Base-by-base conservation (phyloP, 2,888 invertebrate genomes). In the Eumerus sabulonum region DNA sequence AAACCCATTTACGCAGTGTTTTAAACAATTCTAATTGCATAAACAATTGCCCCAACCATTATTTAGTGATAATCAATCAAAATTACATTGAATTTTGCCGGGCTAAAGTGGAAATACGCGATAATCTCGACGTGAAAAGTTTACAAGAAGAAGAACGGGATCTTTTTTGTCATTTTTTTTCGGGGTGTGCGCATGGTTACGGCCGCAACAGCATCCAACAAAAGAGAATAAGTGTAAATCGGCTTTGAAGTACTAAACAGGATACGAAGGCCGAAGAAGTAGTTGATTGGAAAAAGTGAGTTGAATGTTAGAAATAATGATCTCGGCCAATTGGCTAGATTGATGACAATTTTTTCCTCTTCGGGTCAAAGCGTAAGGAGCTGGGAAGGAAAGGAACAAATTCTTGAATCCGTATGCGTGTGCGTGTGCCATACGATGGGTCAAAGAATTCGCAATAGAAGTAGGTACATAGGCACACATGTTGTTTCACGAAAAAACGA, bases 111-210 rank as follows among this genome's bases (percentile, higher is more conserved):
- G 11, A 7, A 11, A 53, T 14, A 59, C 47, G 17, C 13, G 11
- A 19, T 11, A 40, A 70, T 42, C 7, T n/a, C 27, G 27, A 27
- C 27, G 16, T 14, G 5, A 9, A 35, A 35, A 51, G 12, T 14
- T 13, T 36, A 35, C 14, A 35, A 9, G 35, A 51, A 35, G 11
- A 35, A 9, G 35, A 51, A 27, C 27, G 27, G 27, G 7, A 27
- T 27, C 7, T 4, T 4, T 27, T 27, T 27, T 27, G 36, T 53
- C 7, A 27, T 4, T 27, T 27, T 27, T 27, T 44, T 53, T 50
- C 9, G 9, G 60, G 44, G 50, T 72, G 59, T 77, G 77, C 77
- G 77, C 77, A 77, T 77, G 77, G 77, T 67, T 63, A 53, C 59
- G 77, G 77, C 67, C 66, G 76, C 71, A 77, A 77, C 77, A 72